These are phyloP conservation scores for Lepidochitona cinerea DNA, from an alignment of 2,888 invertebrate species.

Conservation along the genomic window DNA sequence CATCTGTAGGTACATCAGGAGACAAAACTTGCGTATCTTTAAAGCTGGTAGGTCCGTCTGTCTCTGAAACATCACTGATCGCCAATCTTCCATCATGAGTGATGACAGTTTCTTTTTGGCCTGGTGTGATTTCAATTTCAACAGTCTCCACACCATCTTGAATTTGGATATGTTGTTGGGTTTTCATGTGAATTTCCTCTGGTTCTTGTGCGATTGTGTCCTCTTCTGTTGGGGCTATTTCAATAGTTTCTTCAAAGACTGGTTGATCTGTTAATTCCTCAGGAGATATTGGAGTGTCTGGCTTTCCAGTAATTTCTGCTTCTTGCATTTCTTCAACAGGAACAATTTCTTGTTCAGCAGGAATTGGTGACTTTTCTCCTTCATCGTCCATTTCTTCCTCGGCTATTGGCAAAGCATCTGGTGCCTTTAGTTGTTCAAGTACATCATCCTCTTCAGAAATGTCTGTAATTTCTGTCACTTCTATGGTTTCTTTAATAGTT, in stretches of 20 bases:
- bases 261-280: not conserved
- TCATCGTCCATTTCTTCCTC: not conserved
- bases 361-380: not conserved
- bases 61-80: not conserved
- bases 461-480: not conserved
- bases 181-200: not conserved
- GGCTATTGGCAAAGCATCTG: not conserved
- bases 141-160: not conserved
- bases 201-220: too few species aligned
- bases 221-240: not conserved
- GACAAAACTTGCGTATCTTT: not conserved
- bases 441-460: not conserved
- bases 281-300: not conserved
- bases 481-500: not conserved
- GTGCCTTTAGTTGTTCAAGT: not conserved
- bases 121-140: not conserved
- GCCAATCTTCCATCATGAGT: not conserved
- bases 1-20: not conserved
- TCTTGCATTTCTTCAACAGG: not conserved
- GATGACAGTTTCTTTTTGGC: not conserved
- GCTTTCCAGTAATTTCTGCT: not conserved
- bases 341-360: not conserved
- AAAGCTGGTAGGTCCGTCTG: not conserved
- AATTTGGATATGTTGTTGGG: not conserved
- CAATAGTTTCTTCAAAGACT: not conserved